Percentiles rank a stretch among this genome's conserved stretches.
Conservation (phyloP, 2,797 vertebrate species). For the Xenopus petersii region DNA sequence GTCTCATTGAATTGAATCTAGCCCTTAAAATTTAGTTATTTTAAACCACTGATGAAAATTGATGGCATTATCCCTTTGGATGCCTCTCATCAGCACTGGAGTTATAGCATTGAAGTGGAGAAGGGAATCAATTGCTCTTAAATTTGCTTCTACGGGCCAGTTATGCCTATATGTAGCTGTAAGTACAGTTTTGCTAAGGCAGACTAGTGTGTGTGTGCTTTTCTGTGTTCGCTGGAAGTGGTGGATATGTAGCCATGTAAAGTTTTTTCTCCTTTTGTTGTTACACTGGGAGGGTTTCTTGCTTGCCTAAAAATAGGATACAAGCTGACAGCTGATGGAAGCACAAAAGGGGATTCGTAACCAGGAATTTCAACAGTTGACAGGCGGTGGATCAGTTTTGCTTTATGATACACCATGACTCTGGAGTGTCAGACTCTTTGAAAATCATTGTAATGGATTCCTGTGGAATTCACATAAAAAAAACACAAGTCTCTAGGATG, state of each 20-base stretch:
- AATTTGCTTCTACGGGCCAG: too few species aligned
- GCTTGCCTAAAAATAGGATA: conserved; percentile 59
- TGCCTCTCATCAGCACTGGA: too few species aligned
- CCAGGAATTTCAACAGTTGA: conserved; percentile 54
- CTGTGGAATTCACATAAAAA: conserved; percentile 28
- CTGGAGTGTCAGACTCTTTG: conserved; percentile 8
- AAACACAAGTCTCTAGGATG: background rate
- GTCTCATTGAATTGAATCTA: too few species aligned
- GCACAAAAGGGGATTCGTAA: conserved; percentile 55
- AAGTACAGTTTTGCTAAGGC: too few species aligned
- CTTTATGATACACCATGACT: conserved; percentile 51
- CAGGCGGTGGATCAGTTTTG: conserved; percentile 50
- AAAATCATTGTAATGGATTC: conserved; percentile 51
- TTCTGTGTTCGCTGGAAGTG: conserved; percentile 13
- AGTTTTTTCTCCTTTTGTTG: conserved; percentile 27
- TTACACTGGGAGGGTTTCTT: conserved; percentile 23
- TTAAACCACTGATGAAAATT: too few species aligned
- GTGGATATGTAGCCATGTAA: conserved; percentile 17
- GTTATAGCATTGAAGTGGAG: too few species aligned
- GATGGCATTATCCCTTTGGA: too few species aligned
- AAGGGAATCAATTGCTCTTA: too few species aligned
- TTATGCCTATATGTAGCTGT: too few species aligned
- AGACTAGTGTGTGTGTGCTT: too few species aligned
- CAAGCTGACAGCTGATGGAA: conserved; percentile 53
- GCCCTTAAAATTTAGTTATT: too few species aligned